A percentile compares a stretch with the other conserved stretches of the same genome.
Conservation (phyloP, 92 coral and sea anemone genomes). For the Epizoanthus stellaris region DNA sequence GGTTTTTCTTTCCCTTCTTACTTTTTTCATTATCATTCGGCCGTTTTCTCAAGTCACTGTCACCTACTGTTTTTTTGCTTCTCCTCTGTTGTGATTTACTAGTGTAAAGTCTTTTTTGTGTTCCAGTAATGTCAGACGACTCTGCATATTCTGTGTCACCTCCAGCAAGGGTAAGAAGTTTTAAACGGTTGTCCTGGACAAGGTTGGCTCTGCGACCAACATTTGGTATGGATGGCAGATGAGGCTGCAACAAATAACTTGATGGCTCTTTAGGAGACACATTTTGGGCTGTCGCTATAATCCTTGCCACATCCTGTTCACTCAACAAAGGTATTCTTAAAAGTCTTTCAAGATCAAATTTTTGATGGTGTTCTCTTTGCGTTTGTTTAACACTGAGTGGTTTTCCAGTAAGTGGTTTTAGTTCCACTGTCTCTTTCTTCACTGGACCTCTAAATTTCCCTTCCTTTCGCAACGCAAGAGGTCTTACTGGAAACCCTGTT, state of each 20-base stretch:
- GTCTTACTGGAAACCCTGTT: conserved; percentile 62
- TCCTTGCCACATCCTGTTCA: conserved; percentile 78
- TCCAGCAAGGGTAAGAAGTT: conserved; percentile 76
- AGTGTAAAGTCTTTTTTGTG: conserved; percentile 50
- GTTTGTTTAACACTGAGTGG: conserved; percentile 51
- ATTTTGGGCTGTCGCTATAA: conserved; percentile 57
- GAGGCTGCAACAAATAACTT: conserved; percentile 78
- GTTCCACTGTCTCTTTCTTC: conserved; percentile 50
- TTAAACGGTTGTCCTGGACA: conserved; percentile 75
- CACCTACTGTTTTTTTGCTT: background rate
- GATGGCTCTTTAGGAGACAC: conserved; percentile 68
- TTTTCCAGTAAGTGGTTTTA: conserved; percentile 74
- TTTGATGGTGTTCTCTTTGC: conserved; percentile 8
- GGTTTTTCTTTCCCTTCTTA: conserved; percentile 40
- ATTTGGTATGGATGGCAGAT: conserved; percentile 92
- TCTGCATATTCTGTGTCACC: conserved; percentile 45
- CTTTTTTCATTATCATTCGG: background rate
- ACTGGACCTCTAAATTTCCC: conserved; percentile 34
- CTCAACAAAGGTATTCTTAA: conserved; percentile 65
- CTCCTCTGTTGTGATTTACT: conserved; percentile 44
- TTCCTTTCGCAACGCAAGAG: conserved; percentile 34
- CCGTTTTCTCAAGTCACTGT: background rate
- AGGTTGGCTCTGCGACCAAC: conserved; percentile 76
- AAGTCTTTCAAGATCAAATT: conserved; percentile 41
- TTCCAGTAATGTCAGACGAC: conserved; percentile 21